Percentiles rank a stretch among this genome's conserved stretches.
phyloP scores from a whole-genome alignment of 2,797 vertebrate species.

The Channa striata region DNA sequence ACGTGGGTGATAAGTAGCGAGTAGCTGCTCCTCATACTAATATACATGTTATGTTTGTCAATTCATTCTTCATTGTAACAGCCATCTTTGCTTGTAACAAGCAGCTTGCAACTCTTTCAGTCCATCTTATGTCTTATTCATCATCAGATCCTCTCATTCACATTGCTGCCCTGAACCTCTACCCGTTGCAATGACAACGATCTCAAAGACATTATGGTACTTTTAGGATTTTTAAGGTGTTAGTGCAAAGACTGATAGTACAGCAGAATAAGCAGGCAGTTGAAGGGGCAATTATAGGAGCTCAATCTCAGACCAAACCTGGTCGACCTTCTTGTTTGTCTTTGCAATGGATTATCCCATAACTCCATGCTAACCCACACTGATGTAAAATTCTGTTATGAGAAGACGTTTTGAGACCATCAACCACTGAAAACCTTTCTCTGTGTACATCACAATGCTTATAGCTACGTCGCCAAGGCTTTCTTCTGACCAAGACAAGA shows the following conservation, averaged over 20 bases:
- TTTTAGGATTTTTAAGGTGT: slow-evolving; percentile 39
- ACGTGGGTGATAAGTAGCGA: slow-evolving; percentile 65
- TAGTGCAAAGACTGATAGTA: slow-evolving; percentile 52
- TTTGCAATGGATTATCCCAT: slow-evolving; percentile 85
- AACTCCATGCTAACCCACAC: slow-evolving; percentile 83
- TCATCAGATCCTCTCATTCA: slow-evolving; percentile 76
- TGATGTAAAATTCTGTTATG: slow-evolving; percentile 80
- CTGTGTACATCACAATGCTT: slow-evolving; percentile 86
- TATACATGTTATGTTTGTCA: slow-evolving; percentile 73
- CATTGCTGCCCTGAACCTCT: slow-evolving; percentile 71
- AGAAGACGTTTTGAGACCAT: slow-evolving; percentile 81
- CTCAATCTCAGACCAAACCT: slow-evolving; percentile 81
- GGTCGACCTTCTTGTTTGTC: slow-evolving; percentile 87
- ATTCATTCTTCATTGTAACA: slow-evolving; percentile 81
- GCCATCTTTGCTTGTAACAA: slow-evolving; percentile 79
- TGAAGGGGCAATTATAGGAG: slow-evolving; percentile 58
- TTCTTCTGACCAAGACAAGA: slow-evolving; percentile 75
- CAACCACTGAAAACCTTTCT: slow-evolving; percentile 87
- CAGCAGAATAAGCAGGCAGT: slow-evolving; percentile 43
- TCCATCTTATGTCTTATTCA: slow-evolving; percentile 79
- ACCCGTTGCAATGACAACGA: slow-evolving; percentile 81
- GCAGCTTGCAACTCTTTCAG: slow-evolving; percentile 75
- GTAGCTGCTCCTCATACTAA: slow-evolving; percentile 80
- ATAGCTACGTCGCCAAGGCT: slow-evolving; percentile 81
- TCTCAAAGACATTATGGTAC: slow-evolving; percentile 60